A percentile compares a stretch with the other conserved stretches of the same genome.
Evolutionary conservation across 2,113 vertebrate species (phyloP).

Genomic region (Cheirogaleus medius): DNA sequence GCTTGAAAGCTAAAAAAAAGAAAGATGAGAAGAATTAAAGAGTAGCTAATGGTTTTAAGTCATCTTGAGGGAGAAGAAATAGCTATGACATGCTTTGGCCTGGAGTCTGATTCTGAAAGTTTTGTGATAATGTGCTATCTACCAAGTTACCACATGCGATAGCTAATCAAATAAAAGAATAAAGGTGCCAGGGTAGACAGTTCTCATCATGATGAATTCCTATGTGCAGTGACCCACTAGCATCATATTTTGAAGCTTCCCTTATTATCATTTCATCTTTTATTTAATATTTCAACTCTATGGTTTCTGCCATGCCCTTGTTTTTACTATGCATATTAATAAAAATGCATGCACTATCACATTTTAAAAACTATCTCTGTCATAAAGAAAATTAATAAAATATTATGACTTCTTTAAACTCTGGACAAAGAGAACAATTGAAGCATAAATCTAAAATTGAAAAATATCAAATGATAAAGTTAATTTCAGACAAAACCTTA

Average conservation of each 20-base stretch:
- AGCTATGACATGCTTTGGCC: background rate
- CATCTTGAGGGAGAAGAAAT: background rate
- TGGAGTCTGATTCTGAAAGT: constrained; percentile 9
- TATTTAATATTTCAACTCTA: constrained; percentile 56
- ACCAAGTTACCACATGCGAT: background rate
- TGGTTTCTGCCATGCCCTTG: background rate
- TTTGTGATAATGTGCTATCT: constrained; percentile 37
- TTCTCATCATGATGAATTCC: background rate
- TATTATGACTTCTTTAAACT: background rate
- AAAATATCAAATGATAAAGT: background rate
- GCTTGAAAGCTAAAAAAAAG: background rate
- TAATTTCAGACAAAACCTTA: background rate
- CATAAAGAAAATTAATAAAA: background rate
- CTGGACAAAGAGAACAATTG: background rate
- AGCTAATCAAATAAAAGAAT: constrained; percentile 9
- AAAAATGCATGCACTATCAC: constrained; percentile 16
- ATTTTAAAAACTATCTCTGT: constrained; percentile 45
- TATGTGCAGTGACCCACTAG: constrained; percentile 14
- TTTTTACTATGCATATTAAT: constrained; percentile 2
- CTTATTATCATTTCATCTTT: constrained; percentile 66
- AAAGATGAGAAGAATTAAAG: background rate
- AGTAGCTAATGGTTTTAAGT: constrained; percentile 10
- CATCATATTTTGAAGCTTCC: background rate
- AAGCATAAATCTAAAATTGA: background rate
- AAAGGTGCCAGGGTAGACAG: background rate